These are phyloP conservation scores for Papilio xuthus DNA, from an alignment of 1,140 invertebrate species.

Conservation along the genomic window DNA sequence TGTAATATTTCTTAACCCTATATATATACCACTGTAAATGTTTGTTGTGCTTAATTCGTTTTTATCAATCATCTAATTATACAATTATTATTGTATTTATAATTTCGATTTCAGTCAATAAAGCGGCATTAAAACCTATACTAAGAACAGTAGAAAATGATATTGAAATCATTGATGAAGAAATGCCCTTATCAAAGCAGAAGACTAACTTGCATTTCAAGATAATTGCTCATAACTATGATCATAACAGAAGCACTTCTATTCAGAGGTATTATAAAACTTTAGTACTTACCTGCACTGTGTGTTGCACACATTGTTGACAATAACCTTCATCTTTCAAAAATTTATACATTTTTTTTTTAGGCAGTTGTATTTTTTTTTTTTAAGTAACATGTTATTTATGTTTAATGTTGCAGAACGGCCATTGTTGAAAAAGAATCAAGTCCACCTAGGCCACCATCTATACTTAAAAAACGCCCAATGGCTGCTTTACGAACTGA, in stretches of 20 bases:
- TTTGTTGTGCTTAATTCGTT: too few relatives aligned
- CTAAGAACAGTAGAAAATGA: conserved; percentile 75
- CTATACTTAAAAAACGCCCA: conserved; percentile 78
- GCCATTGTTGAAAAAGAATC: conserved; percentile 61
- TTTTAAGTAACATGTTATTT: conserved; percentile 29
- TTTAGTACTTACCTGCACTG: neutral
- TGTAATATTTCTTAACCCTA: too few relatives aligned
- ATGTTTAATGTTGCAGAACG: conserved; percentile 49
- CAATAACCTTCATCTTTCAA: too few relatives aligned
- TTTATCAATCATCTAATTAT: conserved; percentile 10
- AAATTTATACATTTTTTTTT: too few relatives aligned
- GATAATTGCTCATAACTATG: conserved; percentile 76
- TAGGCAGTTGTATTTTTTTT: neutral
- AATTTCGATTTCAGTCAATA: conserved; percentile 50
- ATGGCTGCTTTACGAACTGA: conserved; percentile 70
- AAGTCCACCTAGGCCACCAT: conserved; percentile 75
- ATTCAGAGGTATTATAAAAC: conserved; percentile 50
- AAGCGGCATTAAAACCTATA: conserved; percentile 59
- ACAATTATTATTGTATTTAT: conserved; percentile 25
- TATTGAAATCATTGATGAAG: conserved; percentile 73
- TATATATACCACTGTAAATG: too few relatives aligned
- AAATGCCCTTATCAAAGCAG: conserved; percentile 54
- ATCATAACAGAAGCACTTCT: conserved; percentile 50
- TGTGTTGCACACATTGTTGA: too few relatives aligned
- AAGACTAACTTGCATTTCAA: conserved; percentile 73